These are phyloP conservation scores for Drosophila yakuba DNA, from an alignment of 1,140 invertebrate genomes.

Conservation along the genomic window DNA sequence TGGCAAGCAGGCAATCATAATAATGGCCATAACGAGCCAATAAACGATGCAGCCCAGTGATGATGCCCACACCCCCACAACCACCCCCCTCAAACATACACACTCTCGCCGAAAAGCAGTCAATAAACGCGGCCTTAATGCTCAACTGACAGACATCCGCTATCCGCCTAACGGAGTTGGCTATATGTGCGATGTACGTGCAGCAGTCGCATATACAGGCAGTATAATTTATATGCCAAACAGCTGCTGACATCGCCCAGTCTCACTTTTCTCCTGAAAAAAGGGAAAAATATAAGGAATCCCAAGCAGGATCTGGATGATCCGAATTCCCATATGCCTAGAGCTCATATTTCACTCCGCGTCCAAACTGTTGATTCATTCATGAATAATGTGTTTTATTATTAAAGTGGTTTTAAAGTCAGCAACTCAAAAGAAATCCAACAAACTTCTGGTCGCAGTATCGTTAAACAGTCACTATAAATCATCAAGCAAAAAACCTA, in stretches of 20 bases:
- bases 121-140: conserved; percentile 62
- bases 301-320: conserved; percentile 45
- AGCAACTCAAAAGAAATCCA: background rate
- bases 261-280: conserved; percentile 14
- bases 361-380: conserved; percentile 33
- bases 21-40: conserved; percentile 70
- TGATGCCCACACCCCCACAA: background rate
- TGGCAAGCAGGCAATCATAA: conserved; percentile 58
- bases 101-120: conserved; percentile 31
- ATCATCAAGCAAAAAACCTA: background rate
- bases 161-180: conserved; percentile 34
- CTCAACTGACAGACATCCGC: conserved; percentile 35
- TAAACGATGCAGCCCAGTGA: conserved; percentile 45
- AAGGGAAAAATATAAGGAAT: background rate
- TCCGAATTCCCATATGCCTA: conserved; percentile 18
- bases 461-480: background rate
- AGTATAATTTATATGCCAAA: conserved; percentile 67
- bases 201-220: conserved; percentile 17
- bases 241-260: conserved; percentile 47
- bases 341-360: conserved; percentile 30
- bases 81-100: background rate
- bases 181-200: conserved; percentile 30
- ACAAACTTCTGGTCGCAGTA: background rate
- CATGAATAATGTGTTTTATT: conserved; percentile 31
- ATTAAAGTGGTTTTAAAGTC: conserved; percentile 21